Evolutionary conservation across 2,113 vertebrate genomes (phyloP).

Genomic region (Pongo pygmaeus): DNA sequence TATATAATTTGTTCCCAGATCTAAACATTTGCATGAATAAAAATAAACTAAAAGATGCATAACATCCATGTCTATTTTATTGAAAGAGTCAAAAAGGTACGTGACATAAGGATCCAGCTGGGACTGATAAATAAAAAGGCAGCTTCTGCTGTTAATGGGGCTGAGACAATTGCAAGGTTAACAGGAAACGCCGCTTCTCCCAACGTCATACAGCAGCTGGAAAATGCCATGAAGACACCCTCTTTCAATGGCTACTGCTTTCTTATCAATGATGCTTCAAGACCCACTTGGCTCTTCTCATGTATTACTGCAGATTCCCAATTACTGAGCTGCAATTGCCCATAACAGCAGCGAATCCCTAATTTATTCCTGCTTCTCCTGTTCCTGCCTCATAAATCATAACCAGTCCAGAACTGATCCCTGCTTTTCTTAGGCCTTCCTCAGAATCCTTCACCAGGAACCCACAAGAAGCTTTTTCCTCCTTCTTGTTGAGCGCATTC

Average conservation of each 20-base stretch:
- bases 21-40: background rate
- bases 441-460: background rate
- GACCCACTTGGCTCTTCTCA: background rate
- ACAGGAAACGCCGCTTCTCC: background rate
- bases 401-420: background rate
- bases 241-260: conserved; percentile 37
- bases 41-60: background rate
- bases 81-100: background rate
- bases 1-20: conserved; percentile 1
- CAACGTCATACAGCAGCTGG: background rate
- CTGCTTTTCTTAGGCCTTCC: background rate
- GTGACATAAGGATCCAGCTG: background rate
- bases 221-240: background rate
- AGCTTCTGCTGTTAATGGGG: background rate
- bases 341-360: background rate
- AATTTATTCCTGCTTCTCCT: background rate
- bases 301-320: background rate
- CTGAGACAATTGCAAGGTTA: conserved; percentile 27
- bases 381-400: conserved; percentile 18
- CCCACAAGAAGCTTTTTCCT: background rate
- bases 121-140: background rate
- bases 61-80: background rate
- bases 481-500: background rate
- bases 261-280: background rate
- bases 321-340: background rate